Evolutionary conservation across 1,140 invertebrate genomes (phyloP).

Genomic region (Dreissena rostriformis): DNA sequence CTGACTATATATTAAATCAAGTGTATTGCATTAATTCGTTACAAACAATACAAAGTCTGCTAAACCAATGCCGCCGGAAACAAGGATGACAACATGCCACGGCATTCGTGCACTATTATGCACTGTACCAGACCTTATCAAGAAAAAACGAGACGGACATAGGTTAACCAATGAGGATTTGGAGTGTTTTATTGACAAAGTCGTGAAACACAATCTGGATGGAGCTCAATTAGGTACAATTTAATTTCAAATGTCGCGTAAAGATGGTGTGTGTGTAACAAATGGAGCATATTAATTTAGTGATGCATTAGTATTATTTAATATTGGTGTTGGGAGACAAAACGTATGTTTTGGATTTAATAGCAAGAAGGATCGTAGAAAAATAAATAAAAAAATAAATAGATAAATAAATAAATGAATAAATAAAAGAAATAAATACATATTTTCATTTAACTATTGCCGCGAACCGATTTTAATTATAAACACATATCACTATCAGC

Average conservation of each 20-base stretch:
- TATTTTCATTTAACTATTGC: too few relatives aligned
- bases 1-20: too few relatives aligned
- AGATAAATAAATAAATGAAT: not conserved
- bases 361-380: not conserved
- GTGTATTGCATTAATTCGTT: too few relatives aligned
- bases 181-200: not conserved
- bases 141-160: not conserved
- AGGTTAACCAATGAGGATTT: not conserved
- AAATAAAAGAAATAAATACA: not conserved
- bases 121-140: not conserved
- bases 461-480: too few relatives aligned
- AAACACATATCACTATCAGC: too few relatives aligned
- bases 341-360: not conserved
- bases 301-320: not conserved
- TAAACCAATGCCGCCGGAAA: too few relatives aligned
- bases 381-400: not conserved
- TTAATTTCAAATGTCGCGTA: not conserved
- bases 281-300: not conserved
- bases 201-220: not conserved
- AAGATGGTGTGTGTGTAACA: not conserved
- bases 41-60: too few relatives aligned
- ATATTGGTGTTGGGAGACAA: not conserved
- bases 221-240: not conserved
- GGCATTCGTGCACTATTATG: not conserved
- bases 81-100: too few relatives aligned